phyloP scores from a whole-genome alignment of 2,113 vertebrate species.

The Condylura cristata region DNA sequence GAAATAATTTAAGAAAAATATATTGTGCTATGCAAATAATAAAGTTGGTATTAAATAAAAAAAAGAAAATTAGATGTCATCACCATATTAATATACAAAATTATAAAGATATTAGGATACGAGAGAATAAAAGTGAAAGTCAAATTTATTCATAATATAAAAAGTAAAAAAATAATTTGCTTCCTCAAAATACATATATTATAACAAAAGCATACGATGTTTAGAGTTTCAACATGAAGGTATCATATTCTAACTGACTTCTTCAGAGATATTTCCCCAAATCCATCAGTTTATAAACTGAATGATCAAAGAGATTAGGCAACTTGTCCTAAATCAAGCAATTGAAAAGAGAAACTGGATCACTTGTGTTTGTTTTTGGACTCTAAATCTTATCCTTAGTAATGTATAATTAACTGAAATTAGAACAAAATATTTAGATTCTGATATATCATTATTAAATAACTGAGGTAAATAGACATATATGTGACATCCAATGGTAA shows the following conservation, averaged over 20 bases:
- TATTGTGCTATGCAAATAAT: no score
- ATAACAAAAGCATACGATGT: background rate
- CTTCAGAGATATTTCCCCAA: background rate
- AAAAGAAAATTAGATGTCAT: background rate
- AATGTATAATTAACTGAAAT: slow-evolving; percentile 2
- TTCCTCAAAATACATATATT: background rate
- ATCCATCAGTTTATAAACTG: background rate
- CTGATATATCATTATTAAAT: slow-evolving; percentile 12
- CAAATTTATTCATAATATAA: background rate
- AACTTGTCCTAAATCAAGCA: background rate
- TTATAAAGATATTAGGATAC: background rate
- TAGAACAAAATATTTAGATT: background rate
- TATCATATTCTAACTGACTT: background rate
- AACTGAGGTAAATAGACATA: background rate
- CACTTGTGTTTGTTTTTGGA: background rate
- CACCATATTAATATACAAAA: background rate
- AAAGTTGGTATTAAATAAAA: no score
- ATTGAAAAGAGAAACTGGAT: background rate
- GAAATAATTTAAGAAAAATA: no score
- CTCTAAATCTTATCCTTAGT: background rate
- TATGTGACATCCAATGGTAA: background rate
- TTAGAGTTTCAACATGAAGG: background rate
- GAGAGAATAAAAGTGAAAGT: background rate
- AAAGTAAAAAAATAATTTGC: background rate
- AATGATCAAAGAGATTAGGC: background rate